Percentiles rank a stretch among this genome's conserved stretches.
These are phyloP conservation scores for Acanthornis magna DNA, from an alignment of 2,797 vertebrate species.

Conservation along the genomic window DNA sequence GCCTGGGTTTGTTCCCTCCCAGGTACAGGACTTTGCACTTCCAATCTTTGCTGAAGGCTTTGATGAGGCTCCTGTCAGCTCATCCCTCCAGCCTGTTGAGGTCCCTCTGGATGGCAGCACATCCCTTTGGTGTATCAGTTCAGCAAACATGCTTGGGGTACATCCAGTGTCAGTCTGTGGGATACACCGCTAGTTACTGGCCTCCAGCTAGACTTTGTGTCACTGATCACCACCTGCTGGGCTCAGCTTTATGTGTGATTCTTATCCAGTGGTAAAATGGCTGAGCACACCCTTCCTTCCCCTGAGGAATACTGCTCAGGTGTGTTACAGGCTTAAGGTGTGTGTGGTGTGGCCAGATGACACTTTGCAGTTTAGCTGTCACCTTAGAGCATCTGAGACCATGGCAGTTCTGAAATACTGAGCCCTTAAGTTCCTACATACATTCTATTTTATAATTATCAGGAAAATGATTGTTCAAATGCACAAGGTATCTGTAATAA, in stretches of 20 bases:
- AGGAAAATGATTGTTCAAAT: neutral
- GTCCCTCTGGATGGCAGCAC: neutral
- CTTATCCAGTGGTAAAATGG: neutral
- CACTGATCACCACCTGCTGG: neutral
- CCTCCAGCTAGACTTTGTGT: neutral
- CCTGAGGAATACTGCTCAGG: fast-evolving
- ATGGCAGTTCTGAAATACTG: neutral
- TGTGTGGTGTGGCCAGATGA: neutral
- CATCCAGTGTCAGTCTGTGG: neutral
- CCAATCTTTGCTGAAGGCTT: neutral
- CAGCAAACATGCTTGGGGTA: neutral
- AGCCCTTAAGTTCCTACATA: fast-evolving
- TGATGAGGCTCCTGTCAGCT: neutral
- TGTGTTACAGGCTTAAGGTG: neutral
- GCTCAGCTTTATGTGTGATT: neutral
- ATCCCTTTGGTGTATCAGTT: neutral
- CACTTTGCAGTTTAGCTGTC: neutral
- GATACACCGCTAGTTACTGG: fast-evolving
- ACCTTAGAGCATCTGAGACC: neutral
- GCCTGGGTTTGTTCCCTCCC: neutral
- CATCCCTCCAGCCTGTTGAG: neutral
- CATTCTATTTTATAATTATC: neutral
- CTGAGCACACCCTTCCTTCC: neutral
- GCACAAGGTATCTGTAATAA: neutral
- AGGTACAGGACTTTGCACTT: neutral